phyloP scores from a whole-genome alignment of 2,113 vertebrate species.

The Nicator chloris region DNA sequence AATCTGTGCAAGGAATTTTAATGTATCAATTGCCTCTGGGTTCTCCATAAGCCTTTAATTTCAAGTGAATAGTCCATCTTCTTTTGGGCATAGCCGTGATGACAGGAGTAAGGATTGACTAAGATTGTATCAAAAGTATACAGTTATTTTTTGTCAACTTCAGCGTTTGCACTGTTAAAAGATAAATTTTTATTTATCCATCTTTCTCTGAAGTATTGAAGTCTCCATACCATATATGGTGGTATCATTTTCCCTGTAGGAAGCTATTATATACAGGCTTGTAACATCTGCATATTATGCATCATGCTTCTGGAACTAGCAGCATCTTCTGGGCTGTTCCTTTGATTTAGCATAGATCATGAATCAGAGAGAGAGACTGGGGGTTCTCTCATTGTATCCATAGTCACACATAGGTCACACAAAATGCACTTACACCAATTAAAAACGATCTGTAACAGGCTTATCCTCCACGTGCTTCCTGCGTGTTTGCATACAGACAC shows the following conservation, averaged over 20 bases:
- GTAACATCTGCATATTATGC: not conserved
- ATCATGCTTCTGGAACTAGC: not conserved
- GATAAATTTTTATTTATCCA: not conserved
- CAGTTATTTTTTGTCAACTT: not conserved
- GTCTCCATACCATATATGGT: not conserved
- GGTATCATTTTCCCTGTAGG: not conserved
- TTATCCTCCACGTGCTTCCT: not conserved
- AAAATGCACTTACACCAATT: not conserved
- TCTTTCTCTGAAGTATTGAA: not conserved
- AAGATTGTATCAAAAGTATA: not conserved
- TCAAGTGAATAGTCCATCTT: not conserved
- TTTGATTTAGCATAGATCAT: not conserved
- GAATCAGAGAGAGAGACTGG: not conserved
- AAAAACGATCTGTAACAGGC: not conserved
- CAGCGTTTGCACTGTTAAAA: not conserved
- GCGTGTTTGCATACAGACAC: accelerated
- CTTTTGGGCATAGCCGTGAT: not conserved
- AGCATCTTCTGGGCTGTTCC: not conserved
- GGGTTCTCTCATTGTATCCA: not conserved
- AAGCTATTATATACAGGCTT: not conserved
- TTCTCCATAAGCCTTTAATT: not conserved
- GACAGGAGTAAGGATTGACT: not conserved
- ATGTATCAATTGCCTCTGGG: not conserved
- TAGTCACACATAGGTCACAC: not conserved
- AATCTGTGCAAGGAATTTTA: not conserved